Evolutionary conservation across 2,113 vertebrate species (phyloP).

Genomic region (Glareola pratincola): DNA sequence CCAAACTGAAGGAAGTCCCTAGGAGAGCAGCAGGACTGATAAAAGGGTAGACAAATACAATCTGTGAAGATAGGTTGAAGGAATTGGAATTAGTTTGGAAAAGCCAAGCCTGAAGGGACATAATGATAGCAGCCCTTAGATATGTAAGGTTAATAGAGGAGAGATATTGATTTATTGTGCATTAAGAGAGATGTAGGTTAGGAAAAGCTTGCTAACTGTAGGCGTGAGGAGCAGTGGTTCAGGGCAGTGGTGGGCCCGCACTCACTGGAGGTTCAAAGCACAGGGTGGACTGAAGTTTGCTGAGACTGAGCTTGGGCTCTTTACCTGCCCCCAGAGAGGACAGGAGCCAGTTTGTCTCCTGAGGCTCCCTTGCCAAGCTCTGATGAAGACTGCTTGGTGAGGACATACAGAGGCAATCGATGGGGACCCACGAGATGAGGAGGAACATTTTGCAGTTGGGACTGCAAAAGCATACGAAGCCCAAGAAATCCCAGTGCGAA

Average conservation of each 20-base stretch:
- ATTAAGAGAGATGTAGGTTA: not conserved
- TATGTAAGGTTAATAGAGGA: not conserved
- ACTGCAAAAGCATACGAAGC: not conserved
- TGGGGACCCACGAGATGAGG: not conserved
- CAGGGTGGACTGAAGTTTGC: not conserved
- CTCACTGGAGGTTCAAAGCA: not conserved
- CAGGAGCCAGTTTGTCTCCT: not conserved
- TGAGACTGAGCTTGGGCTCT: not conserved
- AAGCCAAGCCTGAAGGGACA: not conserved
- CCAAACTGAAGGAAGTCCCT: not conserved
- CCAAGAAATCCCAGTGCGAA: not conserved
- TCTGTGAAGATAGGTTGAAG: not conserved
- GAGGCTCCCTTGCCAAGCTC: not conserved
- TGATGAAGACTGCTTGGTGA: not conserved
- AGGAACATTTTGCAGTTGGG: not conserved
- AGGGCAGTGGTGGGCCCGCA: not conserved
- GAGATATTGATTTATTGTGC: not conserved
- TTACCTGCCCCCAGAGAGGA: not conserved
- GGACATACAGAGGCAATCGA: accelerated
- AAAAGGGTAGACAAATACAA: not conserved
- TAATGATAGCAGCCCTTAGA: not conserved
- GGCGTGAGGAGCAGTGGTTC: not conserved
- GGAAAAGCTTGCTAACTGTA: not conserved
- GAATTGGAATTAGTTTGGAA: not conserved
- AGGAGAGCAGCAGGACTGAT: not conserved